Evolutionary conservation across 1,140 invertebrate species (phyloP).

Genomic region (Drosophila takahashii): DNA sequence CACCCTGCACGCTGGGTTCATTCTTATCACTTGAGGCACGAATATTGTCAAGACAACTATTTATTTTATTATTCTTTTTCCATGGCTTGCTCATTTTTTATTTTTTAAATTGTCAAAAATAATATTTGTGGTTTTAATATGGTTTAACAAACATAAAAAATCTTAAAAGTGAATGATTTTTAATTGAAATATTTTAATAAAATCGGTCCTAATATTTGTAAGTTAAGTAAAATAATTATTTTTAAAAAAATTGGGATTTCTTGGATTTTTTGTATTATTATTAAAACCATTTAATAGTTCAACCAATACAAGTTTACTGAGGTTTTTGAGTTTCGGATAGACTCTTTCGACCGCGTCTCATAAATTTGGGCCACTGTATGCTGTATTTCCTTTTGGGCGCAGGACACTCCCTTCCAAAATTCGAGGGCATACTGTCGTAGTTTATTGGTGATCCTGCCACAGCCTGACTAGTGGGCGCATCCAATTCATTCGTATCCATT

Average conservation of each 20-base stretch:
- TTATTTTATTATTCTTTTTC: background rate
- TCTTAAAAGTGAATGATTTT: too few species aligned
- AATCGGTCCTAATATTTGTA: too few species aligned
- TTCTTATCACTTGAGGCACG: conserved; percentile 1
- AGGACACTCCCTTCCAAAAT: background rate
- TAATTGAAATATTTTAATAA: too few species aligned
- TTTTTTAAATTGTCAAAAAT: too few species aligned
- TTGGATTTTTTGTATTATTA: background rate
- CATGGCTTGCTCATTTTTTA: conserved; percentile 1
- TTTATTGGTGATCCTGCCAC: background rate
- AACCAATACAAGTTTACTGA: background rate
- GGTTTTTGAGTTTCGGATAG: background rate
- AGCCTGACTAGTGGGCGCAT: background rate
- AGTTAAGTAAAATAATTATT: too few species aligned
- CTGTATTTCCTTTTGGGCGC: conserved; percentile 10
- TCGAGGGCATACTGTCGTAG: too few species aligned
- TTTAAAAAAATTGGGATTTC: too few species aligned
- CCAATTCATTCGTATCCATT: background rate
- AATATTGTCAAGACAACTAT: conserved; percentile 8
- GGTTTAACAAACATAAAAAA: too few species aligned
- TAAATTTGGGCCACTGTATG: conserved; percentile 21
- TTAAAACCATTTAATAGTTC: background rate
- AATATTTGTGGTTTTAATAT: too few species aligned
- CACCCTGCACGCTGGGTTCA: conserved; percentile 60
- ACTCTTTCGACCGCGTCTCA: background rate